These are phyloP conservation scores for Notothenia coriiceps DNA, from an alignment of 2,113 vertebrate species.

Conservation along the genomic window DNA sequence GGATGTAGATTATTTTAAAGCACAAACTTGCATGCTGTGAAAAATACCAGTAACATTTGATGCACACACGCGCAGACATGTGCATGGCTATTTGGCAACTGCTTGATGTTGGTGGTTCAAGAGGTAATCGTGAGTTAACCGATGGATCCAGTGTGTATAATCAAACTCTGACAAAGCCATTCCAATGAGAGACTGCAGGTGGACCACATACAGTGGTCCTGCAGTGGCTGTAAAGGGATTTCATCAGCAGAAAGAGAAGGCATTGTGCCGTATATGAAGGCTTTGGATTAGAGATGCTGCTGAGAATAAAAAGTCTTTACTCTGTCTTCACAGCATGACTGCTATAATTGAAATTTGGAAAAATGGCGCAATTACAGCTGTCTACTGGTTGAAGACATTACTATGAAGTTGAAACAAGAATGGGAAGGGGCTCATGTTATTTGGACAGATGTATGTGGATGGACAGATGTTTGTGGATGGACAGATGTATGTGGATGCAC, in stretches of 20 bases:
- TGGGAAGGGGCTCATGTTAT: neutral
- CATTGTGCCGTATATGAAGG: neutral
- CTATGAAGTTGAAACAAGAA: neutral
- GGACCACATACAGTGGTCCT: constrained; percentile 33
- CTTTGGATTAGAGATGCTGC: neutral
- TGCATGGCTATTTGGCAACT: constrained; percentile 20
- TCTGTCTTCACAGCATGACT: neutral
- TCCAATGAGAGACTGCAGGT: constrained; percentile 31
- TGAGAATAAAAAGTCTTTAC: constrained; percentile 1
- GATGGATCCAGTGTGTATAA: constrained; percentile 32
- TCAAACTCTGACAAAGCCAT: constrained; percentile 33
- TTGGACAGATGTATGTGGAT: neutral
- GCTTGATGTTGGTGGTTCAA: constrained; percentile 2
- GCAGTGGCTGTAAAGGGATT: constrained; percentile 21
- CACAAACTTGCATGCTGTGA: constrained; percentile 12
- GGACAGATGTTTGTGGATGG: no score
- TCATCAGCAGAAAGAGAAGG: constrained; percentile 31
- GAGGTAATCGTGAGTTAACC: constrained; percentile 26
- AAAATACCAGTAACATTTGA: constrained; percentile 8
- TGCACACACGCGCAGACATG: neutral
- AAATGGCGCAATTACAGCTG: neutral
- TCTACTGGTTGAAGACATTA: neutral
- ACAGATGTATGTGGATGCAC: neutral
- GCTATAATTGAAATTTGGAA: neutral
- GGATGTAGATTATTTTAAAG: constrained; percentile 11